phyloP scores from a whole-genome alignment of 2,797 vertebrate species.

The Oryzias dopingdopingensis region DNA sequence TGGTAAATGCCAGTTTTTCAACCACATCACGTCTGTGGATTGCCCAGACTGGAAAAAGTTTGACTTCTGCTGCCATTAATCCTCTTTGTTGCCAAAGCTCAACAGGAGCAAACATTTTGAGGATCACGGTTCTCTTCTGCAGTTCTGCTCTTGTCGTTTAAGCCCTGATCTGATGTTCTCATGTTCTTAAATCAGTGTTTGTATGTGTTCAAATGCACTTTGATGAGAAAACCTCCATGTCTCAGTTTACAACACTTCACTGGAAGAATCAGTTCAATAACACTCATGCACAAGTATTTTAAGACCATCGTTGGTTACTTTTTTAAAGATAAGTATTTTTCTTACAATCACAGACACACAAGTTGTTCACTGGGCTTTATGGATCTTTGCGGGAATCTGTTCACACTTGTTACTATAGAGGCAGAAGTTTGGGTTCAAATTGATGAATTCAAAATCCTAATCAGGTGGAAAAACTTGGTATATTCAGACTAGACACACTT shows the following conservation, averaged over 20 bases:
- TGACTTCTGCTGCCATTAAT: conserved; percentile 23
- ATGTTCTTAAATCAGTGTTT: neutral
- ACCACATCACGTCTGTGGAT: conserved; percentile 40
- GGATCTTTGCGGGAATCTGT: neutral
- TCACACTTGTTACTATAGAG: neutral
- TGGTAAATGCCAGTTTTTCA: conserved; percentile 36
- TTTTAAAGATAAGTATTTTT: neutral
- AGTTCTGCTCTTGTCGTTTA: conserved; percentile 13
- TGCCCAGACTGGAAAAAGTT: conserved; percentile 22
- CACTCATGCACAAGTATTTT: neutral
- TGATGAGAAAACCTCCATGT: neutral
- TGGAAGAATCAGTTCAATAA: neutral
- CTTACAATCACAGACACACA: neutral
- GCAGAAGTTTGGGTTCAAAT: neutral
- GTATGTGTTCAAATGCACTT: neutral
- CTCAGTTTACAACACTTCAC: neutral
- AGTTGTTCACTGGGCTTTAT: neutral
- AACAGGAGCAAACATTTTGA: conserved; percentile 34
- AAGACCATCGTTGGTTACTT: neutral
- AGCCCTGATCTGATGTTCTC: neutral
- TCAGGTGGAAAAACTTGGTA: too few relatives aligned
- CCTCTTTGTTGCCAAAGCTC: conserved; percentile 22
- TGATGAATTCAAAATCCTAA: neutral
- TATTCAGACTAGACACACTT: too few relatives aligned
- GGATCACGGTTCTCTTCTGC: conserved; percentile 16